These are phyloP conservation scores for Lanistes nyassanus DNA, from an alignment of 1,140 invertebrate genomes.

Conservation along the genomic window DNA sequence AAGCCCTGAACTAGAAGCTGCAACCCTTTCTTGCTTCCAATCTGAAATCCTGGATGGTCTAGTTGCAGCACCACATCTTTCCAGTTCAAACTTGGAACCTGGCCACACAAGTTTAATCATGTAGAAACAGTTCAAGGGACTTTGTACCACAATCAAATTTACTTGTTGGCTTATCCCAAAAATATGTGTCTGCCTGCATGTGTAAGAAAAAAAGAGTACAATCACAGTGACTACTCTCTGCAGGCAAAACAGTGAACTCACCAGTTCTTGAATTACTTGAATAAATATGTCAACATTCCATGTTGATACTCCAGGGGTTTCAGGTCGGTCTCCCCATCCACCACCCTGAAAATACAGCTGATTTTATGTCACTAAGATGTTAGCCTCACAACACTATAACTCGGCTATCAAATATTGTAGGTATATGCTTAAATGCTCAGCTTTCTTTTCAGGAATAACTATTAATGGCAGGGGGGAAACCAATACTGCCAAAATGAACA, in stretches of 20 bases:
- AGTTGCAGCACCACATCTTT: slow-evolving; percentile 90
- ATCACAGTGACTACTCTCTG: too few relatives aligned
- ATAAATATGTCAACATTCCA: slow-evolving; percentile 96
- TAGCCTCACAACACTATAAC: too few relatives aligned
- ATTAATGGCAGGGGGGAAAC: too few relatives aligned
- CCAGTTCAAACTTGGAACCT: slow-evolving; percentile 78
- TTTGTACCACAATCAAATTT: neutral
- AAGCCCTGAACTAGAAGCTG: slow-evolving; percentile 84
- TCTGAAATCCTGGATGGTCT: slow-evolving; percentile 88
- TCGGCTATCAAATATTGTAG: too few relatives aligned
- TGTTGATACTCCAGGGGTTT: slow-evolving; percentile 69
- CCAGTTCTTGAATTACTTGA: slow-evolving; percentile 87
- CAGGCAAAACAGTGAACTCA: too few relatives aligned
- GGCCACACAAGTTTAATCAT: neutral
- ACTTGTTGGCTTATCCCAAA: too few relatives aligned
- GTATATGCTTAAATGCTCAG: too few relatives aligned
- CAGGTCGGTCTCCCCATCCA: slow-evolving; percentile 50
- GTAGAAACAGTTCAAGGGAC: neutral
- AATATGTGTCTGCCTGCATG: neutral
- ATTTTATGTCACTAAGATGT: too few relatives aligned
- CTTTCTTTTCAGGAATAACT: too few relatives aligned
- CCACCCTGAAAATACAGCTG: neutral
- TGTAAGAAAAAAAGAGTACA: too few relatives aligned
- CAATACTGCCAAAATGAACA: too few relatives aligned
- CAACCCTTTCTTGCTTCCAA: slow-evolving; percentile 87